These are phyloP conservation scores for Orientallactaga sibirica DNA, from an alignment of 2,797 vertebrate species.

Conservation along the genomic window DNA sequence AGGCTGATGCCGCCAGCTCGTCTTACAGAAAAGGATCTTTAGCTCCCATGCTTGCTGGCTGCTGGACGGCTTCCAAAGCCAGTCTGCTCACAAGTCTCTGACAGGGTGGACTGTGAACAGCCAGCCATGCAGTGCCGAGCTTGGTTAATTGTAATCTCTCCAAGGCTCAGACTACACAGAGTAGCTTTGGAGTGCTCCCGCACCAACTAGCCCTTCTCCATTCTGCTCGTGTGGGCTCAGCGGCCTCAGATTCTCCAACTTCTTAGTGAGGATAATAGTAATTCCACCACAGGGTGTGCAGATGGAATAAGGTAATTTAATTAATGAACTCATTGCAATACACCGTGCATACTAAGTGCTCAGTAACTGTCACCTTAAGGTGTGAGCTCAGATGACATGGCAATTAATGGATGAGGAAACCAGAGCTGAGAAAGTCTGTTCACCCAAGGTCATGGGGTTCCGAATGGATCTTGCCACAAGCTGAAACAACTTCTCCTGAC, in stretches of 20 bases:
- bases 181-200: background rate
- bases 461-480: too few relatives aligned
- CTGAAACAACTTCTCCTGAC: background rate
- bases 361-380: background rate
- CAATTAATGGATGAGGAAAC: background rate
- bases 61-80: slow-evolving; percentile 27
- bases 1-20: background rate
- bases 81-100: background rate
- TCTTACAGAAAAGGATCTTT: background rate
- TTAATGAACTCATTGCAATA: background rate
- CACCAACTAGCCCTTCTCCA: background rate
- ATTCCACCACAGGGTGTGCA: too few relatives aligned
- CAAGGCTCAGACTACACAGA: background rate
- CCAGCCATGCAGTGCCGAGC: background rate
- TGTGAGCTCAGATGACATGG: rapidly evolving
- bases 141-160: background rate
- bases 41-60: rapidly evolving
- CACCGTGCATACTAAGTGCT: background rate
- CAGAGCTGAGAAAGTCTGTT: background rate
- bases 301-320: background rate
- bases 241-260: background rate
- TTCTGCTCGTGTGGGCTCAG: background rate
- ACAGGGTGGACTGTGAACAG: background rate
- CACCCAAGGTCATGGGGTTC: background rate
- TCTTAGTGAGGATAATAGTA: background rate